Conservation (phyloP, 2,797 vertebrate species). For the Gymnopithys bicolor region DNA sequence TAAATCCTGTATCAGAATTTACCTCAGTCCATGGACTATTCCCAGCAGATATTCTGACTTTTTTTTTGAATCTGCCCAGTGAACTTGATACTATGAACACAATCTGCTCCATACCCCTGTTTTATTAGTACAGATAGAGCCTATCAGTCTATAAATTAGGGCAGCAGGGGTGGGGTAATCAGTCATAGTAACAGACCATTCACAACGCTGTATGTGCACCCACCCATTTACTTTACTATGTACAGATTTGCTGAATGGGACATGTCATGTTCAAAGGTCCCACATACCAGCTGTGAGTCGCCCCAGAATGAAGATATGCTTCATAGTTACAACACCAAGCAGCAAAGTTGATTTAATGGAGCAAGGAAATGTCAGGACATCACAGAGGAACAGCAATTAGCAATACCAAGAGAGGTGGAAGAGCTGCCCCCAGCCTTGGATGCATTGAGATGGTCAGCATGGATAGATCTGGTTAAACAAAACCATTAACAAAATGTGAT, state of each 20-base stretch:
- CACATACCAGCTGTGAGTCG: rapidly evolving
- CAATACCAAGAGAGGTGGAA: not conserved
- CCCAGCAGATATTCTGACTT: not conserved
- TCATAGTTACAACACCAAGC: not conserved
- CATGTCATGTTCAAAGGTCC: rapidly evolving
- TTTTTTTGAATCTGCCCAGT: not conserved
- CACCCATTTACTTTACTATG: not conserved
- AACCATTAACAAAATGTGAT: not conserved
- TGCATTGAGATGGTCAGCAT: not conserved
- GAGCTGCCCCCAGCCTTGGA: not conserved
- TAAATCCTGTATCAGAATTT: not conserved
- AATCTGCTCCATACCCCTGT: not conserved
- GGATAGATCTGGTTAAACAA: not conserved
- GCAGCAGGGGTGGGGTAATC: not conserved
- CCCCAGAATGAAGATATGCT: not conserved
- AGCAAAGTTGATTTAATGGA: rapidly evolving
- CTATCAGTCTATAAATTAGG: not conserved
- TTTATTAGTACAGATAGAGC: not conserved
- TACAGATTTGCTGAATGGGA: not conserved
- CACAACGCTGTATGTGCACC: not conserved
- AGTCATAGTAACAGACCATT: not conserved
- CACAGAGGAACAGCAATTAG: not conserved
- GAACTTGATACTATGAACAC: not conserved
- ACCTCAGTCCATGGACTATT: not conserved
- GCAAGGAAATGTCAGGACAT: not conserved